phyloP scores from a whole-genome alignment of 2,113 vertebrate genomes.

The Brachionichthys hirsutus region DNA sequence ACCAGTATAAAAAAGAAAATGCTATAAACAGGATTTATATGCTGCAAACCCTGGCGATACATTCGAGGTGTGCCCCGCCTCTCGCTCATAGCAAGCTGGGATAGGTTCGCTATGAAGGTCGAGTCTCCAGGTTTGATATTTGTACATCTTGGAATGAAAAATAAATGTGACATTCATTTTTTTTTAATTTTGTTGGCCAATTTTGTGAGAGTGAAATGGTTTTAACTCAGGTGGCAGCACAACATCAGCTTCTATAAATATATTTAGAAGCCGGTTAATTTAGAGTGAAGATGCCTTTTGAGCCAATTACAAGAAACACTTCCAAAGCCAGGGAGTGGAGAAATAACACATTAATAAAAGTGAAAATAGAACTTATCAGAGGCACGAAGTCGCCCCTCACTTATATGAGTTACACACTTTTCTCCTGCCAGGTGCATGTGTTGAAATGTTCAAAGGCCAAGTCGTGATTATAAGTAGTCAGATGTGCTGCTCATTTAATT shows the following conservation, averaged over 20 bases:
- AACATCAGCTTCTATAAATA: background rate
- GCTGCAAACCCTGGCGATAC: no score
- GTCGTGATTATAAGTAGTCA: slow-evolving; percentile 23
- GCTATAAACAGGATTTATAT: no score
- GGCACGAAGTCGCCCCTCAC: background rate
- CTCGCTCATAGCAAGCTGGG: no score
- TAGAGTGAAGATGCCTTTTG: background rate
- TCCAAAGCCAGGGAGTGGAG: background rate
- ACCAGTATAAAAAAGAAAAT: no score
- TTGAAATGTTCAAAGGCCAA: background rate
- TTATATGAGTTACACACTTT: background rate
- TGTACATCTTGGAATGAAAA: no score
- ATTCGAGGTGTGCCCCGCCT: no score
- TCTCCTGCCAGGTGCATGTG: background rate
- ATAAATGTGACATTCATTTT: no score
- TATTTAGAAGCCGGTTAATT: background rate
- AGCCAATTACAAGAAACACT: background rate
- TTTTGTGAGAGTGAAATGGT: no score
- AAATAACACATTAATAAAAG: background rate
- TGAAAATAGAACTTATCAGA: background rate
- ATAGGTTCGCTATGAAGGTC: no score
- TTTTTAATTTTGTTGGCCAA: no score
- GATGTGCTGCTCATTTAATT: slow-evolving; percentile 27
- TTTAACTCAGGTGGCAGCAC: background rate
- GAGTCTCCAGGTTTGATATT: no score